Base-by-base conservation (phyloP, 1,140 invertebrate genomes). In the Leguminivora glycinivorella region DNA sequence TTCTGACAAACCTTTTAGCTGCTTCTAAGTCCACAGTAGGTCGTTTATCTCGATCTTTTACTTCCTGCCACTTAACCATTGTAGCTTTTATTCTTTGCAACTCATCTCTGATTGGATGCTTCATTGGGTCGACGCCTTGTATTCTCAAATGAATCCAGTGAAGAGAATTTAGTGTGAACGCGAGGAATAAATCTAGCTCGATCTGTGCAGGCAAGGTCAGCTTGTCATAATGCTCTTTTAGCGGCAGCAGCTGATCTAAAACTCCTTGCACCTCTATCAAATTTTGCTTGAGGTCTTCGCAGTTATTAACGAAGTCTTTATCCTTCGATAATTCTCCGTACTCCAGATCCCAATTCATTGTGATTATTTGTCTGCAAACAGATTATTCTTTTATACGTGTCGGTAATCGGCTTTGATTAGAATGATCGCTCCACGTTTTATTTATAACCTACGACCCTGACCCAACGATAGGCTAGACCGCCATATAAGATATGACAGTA, bases 111-210 rank as follows among this genome's bases (percentile, higher is more conserved):
- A 94, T 91, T 1, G 92, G 92, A 83, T 93, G 92, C 68, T 85
- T 84, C 43, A 84, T 92, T 0, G 93, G 92, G 84, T 95, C 93
- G 68, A 92, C 75, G 5, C 94, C 94, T 75, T 93, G 82, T 38
- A 93, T 88, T 67, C 93, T 85, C 60, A 94, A 74, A 76, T 94
- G 91, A 67, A 94, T 88, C 93, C 94, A 95, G 75, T 93, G 93
- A 14, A 94, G 79, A 0, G 93, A 93, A 83, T 94, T 94, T 19
- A 94, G 78, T 3, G 92, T 84, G 74, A 93, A 94, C 0, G 90
- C 86, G 10, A 94, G 78, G 74, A 94, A 94, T 67, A 94, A 82
- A 85, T 95, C 94, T 31, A 93, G 91, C 83, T 94, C 93, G 22
- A 94, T 92, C 83, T 93, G 92, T 38, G 94, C 92, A 74, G 92